These are phyloP conservation scores for Smithornis capensis DNA, from an alignment of 2,113 vertebrate species.

Conservation along the genomic window DNA sequence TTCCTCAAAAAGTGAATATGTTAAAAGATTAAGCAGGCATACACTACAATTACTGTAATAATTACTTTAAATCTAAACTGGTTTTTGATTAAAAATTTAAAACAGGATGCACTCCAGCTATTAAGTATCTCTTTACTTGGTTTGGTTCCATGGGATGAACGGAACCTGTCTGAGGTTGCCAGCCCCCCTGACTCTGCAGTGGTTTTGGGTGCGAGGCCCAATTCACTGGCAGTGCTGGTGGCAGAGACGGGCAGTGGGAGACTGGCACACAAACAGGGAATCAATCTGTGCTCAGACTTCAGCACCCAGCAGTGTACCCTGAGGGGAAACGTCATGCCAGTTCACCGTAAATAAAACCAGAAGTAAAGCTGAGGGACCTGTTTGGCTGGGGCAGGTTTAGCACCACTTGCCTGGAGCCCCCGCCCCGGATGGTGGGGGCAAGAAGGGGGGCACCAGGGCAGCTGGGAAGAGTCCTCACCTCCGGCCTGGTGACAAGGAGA, in stretches of 20 bases:
- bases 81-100: background rate
- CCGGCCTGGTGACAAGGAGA: background rate
- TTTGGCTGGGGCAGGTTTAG: background rate
- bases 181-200: fast-evolving
- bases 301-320: fast-evolving
- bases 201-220: fast-evolving
- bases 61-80: background rate
- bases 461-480: background rate
- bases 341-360: fast-evolving
- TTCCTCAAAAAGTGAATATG: background rate
- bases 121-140: too few relatives aligned
- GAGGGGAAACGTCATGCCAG: fast-evolving
- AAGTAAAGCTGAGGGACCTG: background rate
- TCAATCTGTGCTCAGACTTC: fast-evolving
- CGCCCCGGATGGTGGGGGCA: background rate
- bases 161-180: fast-evolving
- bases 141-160: background rate
- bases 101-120: background rate
- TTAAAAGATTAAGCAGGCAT: background rate
- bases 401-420: background rate
- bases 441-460: background rate
- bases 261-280: fast-evolving
- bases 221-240: fast-evolving
- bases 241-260: fast-evolving
- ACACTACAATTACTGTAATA: background rate